phyloP scores from a whole-genome alignment of 2,113 vertebrate species.

The Sceloporus tristichus region DNA sequence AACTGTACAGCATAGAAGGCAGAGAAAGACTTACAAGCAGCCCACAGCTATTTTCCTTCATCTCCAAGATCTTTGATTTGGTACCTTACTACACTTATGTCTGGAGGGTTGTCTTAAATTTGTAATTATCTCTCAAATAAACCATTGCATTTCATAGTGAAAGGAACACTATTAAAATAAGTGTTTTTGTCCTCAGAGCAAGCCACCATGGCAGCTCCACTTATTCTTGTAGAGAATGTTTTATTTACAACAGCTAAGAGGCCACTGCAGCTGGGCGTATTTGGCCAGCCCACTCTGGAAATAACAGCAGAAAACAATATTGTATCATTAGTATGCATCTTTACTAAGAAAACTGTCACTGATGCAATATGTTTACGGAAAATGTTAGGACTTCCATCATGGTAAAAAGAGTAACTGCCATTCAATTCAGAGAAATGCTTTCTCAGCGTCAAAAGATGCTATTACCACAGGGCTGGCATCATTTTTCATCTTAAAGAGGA shows the following conservation, averaged over 20 bases:
- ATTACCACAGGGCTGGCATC: conserved; percentile 71
- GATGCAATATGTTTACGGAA: conserved; percentile 63
- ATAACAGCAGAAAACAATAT: conserved; percentile 43
- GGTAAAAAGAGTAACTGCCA: conserved; percentile 68
- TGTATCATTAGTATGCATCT: conserved; percentile 50
- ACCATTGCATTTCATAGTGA: conserved; percentile 38
- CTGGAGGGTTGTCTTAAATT: conserved; percentile 39
- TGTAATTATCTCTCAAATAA: conserved; percentile 29
- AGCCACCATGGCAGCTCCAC: conserved; percentile 29
- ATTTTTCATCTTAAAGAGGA: conserved; percentile 80
- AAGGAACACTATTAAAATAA: conserved; percentile 42
- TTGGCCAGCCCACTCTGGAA: conserved; percentile 50
- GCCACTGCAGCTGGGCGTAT: conserved; percentile 38
- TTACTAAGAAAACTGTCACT: conserved; percentile 50
- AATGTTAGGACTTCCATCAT: conserved; percentile 72
- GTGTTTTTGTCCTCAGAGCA: conserved; percentile 37
- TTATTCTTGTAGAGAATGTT: conserved; percentile 34
- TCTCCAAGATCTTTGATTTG: conserved; percentile 52
- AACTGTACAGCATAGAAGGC: conserved; percentile 36
- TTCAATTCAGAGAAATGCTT: conserved; percentile 74
- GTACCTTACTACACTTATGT: conserved; percentile 35
- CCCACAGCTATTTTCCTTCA: conserved; percentile 25
- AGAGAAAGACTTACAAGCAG: background rate
- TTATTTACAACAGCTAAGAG: conserved; percentile 50
- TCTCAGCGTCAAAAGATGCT: conserved; percentile 76